Evolutionary conservation across 2,113 vertebrate genomes (phyloP), one percentile per base, ranked within the genome.

Genomic region (Pollimyrus isidori): DNA sequence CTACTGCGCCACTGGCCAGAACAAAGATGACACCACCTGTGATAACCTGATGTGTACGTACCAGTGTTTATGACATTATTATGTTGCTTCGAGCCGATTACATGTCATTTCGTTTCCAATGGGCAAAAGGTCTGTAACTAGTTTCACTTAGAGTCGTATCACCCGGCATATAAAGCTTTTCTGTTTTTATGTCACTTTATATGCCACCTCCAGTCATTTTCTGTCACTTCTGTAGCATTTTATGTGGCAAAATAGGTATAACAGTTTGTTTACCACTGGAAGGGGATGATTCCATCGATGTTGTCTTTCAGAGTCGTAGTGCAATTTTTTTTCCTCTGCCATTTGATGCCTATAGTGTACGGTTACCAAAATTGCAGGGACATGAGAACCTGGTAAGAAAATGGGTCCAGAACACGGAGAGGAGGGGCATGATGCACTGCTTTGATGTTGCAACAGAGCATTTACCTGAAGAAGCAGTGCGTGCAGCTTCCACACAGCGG

Each of bases 381-480:
- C 95, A 95, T 95, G 93, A 93, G 93, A 92, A 95, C 96, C 96
- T 95, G 94, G 95, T 7, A 97, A 96, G 93, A 95, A 97, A 96
- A 96, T 97, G 96, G 97, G 97, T 82, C 97, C 97, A 96, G 97
- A 96, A 95, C 95, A 95, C 92, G 96, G 94, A 94, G 96, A 95
- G 94, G 95, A 94, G 96, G 95, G 95, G 95, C 95, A 94, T 95
- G 96, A 95, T 95, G 95, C 95, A 95, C 94, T 95, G 96, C 96
- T 97, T 97, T 96, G 97, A 98, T 98, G 97, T 98, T 97, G 96
- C 96, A 95, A 97, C 97, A 97, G 97, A 97, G 97, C 97, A 98
- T 99, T 97, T 99, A 98, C 97, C 97, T 97, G 98, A 97, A 97
- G 96, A 96, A 96, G 97, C 96, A 98, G 97, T 93, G 96, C 97